A percentile compares a stretch with the other conserved stretches of the same genome.
Evolutionary conservation across 2,113 vertebrate species (phyloP).

Genomic region (Cynocephalus volans): DNA sequence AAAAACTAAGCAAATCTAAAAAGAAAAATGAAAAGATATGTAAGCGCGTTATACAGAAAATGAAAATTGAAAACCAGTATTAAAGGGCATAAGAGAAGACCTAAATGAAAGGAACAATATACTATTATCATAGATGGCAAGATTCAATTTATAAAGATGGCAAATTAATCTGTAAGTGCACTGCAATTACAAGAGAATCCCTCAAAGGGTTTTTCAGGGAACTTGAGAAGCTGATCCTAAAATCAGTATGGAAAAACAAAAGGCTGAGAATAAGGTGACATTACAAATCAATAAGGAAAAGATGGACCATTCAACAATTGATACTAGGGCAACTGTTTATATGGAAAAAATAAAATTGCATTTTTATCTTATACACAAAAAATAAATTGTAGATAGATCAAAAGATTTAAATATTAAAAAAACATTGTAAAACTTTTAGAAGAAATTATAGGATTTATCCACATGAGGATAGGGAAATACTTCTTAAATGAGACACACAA

Average conservation of each 20-base stretch:
- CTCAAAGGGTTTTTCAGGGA: neutral
- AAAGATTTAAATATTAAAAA: slow-evolving; percentile 55
- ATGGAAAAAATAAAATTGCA: neutral
- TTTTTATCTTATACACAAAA: slow-evolving; percentile 1
- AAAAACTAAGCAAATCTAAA: neutral
- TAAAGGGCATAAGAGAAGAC: neutral
- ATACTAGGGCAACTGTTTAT: neutral
- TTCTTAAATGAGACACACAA: neutral
- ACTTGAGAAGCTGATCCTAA: slow-evolving; percentile 4
- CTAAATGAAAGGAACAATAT: neutral
- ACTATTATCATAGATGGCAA: neutral
- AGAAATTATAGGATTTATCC: neutral
- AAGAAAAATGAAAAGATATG: neutral
- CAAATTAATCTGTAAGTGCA: neutral
- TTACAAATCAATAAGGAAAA: neutral
- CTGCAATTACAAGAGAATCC: slow-evolving; percentile 2
- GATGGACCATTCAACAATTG: neutral
- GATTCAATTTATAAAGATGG: neutral
- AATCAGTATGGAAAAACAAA: neutral
- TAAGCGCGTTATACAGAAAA: neutral
- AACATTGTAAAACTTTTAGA: neutral
- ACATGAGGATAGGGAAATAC: neutral
- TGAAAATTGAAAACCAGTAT: slow-evolving; percentile 11
- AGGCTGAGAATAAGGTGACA: neutral
- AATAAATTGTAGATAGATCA: neutral